These are phyloP conservation scores for Chloroceryle inda DNA, from an alignment of 2,797 vertebrate species.

Conservation along the genomic window DNA sequence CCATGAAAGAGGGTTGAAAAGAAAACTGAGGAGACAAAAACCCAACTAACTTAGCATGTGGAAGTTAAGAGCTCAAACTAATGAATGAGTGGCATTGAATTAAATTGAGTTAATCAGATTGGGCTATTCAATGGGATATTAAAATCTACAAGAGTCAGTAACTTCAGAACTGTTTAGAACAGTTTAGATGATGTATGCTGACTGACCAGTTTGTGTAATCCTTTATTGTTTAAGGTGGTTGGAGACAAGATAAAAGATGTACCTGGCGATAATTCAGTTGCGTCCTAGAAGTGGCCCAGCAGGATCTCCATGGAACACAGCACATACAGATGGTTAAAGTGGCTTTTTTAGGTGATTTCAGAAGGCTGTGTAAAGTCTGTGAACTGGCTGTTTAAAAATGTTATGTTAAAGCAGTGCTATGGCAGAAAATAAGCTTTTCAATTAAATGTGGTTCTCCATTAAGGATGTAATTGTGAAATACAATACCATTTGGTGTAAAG, in stretches of 20 bases:
- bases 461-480: neutral
- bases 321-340: neutral
- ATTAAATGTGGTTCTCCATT: neutral
- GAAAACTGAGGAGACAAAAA: neutral
- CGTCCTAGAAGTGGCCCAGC: neutral
- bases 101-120: constrained; percentile 27
- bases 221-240: neutral
- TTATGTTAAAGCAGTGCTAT: neutral
- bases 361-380: neutral
- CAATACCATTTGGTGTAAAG: neutral
- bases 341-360: neutral
- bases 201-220: neutral
- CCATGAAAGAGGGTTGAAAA: neutral
- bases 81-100: neutral
- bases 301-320: neutral
- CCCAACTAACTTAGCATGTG: neutral
- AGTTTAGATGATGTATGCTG: neutral
- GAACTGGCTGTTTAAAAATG: neutral
- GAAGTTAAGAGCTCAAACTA: constrained; percentile 3
- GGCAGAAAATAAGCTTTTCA: neutral
- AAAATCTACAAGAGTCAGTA: neutral
- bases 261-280: neutral
- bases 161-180: neutral
- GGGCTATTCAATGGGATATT: neutral
- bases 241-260: neutral